Conservation (phyloP, 2,797 vertebrate species). For the Schizopygopsis malacanthus region DNA sequence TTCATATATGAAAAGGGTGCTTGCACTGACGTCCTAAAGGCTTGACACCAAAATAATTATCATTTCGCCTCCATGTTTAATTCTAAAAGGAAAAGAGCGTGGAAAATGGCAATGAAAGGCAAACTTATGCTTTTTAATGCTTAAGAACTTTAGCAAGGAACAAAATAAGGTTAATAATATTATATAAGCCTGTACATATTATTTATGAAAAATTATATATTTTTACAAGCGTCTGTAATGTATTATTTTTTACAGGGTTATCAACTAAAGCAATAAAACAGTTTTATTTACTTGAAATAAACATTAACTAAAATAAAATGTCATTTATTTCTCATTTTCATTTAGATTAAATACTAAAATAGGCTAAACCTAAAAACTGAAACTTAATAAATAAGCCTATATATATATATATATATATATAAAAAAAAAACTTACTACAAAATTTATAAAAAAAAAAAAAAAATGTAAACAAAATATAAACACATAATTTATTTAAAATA, state of each 20-base stretch:
- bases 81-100: not conserved
- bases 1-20: not conserved
- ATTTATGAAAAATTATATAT: no score
- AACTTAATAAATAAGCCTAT: not conserved
- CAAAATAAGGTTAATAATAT: not conserved
- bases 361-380: not conserved
- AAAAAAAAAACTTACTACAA: not conserved
- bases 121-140: not conserved
- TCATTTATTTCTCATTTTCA: not conserved
- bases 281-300: no score
- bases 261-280: no score
- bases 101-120: not conserved
- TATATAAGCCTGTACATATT: not conserved
- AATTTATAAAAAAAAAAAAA: not conserved
- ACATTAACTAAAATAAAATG: no score
- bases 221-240: no score
- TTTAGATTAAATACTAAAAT: not conserved
- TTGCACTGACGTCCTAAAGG: not conserved
- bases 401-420: no score
- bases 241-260: no score
- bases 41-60: not conserved
- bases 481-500: not conserved
- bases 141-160: not conserved
- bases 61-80: not conserved
- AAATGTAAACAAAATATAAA: no score